Percentiles rank a stretch among this genome's conserved stretches.
Conservation (phyloP, 2,113 vertebrate species). For the Procapra przewalskii region DNA sequence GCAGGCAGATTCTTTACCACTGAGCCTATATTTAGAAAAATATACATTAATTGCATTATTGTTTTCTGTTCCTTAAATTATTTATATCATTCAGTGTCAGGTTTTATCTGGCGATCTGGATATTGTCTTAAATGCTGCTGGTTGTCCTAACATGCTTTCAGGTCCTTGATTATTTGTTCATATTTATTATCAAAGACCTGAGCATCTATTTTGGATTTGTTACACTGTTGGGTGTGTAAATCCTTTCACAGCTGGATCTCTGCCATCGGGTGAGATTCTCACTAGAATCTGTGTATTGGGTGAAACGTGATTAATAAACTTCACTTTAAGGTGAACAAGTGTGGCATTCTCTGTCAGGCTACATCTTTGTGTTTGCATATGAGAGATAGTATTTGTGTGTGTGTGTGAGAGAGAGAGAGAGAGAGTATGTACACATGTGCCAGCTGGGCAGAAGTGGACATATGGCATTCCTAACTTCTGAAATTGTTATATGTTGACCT, state of each 20-base stretch:
- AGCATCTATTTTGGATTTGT: background rate
- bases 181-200: too few species aligned
- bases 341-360: background rate
- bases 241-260: background rate
- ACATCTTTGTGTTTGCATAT: background rate
- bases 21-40: background rate
- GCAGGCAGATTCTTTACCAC: background rate
- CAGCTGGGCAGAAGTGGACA: rapidly evolving
- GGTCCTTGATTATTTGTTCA: too few species aligned
- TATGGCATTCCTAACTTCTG: background rate
- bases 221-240: background rate
- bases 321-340: background rate
- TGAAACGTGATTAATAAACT: background rate
- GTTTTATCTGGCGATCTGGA: background rate
- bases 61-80: background rate
- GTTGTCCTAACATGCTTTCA: too few species aligned
- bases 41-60: background rate
- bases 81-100: background rate
- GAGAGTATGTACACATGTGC: background rate
- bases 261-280: background rate
- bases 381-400: background rate
- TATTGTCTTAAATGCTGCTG: background rate
- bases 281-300: background rate
- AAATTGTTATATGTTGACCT: background rate
- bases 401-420: background rate